These are phyloP conservation scores for Pipa parva DNA, from an alignment of 2,113 vertebrate species.

Conservation along the genomic window DNA sequence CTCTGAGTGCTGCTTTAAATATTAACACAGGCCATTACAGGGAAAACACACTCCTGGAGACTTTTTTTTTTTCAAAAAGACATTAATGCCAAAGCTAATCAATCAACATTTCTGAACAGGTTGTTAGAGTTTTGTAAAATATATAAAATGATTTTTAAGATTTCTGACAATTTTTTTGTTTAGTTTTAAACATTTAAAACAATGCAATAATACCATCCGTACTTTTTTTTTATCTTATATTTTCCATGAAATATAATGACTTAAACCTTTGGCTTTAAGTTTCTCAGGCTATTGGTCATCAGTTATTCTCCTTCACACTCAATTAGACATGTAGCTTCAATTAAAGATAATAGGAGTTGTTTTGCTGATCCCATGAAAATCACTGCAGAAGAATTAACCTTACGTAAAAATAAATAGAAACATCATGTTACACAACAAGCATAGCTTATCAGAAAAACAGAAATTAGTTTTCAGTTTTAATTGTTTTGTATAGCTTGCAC, in stretches of 20 bases:
- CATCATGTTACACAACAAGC: neutral
- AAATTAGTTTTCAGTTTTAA: neutral
- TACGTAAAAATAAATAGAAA: neutral
- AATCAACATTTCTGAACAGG: too few relatives aligned
- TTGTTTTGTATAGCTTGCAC: too few relatives aligned
- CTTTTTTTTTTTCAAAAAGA: too few relatives aligned
- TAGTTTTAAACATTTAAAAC: neutral
- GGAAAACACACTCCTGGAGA: too few relatives aligned
- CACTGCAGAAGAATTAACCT: conserved; percentile 10
- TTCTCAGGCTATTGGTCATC: conserved; percentile 22
- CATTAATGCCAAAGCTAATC: too few relatives aligned
- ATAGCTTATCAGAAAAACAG: neutral
- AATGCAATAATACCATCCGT: conserved; percentile 9
- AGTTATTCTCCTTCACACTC: conserved; percentile 34
- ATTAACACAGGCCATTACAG: too few relatives aligned
- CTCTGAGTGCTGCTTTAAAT: too few relatives aligned
- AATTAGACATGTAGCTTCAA: conserved; percentile 42
- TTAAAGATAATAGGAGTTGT: conserved; percentile 26
- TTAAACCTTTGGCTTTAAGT: conserved; percentile 30
- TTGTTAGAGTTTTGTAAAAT: too few relatives aligned
- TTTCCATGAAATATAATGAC: conserved; percentile 35
- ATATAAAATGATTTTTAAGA: too few relatives aligned
- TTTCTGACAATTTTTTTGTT: conserved; percentile 30
- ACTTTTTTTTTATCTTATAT: conserved; percentile 25
- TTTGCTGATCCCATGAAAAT: conserved; percentile 7